A percentile compares a stretch with the other conserved stretches of the same genome.
Evolutionary conservation across 2,888 invertebrate genomes (phyloP).

Genomic region (Metacarcinus magister): DNA sequence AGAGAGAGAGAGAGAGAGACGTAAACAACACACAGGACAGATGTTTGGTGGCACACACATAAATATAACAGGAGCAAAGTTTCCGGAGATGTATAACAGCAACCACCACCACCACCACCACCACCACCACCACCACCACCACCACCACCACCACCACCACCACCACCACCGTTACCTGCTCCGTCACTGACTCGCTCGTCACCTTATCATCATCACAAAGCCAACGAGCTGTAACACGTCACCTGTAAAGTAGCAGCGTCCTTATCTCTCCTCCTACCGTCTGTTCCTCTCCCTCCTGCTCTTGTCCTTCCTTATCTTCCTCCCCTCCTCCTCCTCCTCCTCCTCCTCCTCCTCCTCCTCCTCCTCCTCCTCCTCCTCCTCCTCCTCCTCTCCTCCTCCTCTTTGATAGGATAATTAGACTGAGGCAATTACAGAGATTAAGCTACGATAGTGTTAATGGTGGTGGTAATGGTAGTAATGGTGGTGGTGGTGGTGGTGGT

Average conservation of each 20-base stretch:
- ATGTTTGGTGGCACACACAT: neutral
- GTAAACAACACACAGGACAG: neutral
- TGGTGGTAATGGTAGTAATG: neutral
- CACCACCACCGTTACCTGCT: too few relatives aligned
- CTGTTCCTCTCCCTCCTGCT: neutral
- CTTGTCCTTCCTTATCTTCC: neutral
- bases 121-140: too few relatives aligned
- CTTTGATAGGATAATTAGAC: neutral
- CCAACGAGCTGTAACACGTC: too few relatives aligned
- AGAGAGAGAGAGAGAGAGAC: conserved; percentile 46
- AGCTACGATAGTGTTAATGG: neutral
- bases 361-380: neutral
- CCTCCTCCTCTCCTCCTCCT: neutral
- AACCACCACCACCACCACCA: too few relatives aligned
- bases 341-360: neutral
- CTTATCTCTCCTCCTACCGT: neutral
- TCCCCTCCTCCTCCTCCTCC: neutral
- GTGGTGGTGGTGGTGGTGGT: neutral
- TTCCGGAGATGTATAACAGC: too few relatives aligned
- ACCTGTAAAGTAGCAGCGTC: neutral
- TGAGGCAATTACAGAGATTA: neutral
- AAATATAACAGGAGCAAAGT: too few relatives aligned
- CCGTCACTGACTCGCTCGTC: too few relatives aligned
- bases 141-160: too few relatives aligned
- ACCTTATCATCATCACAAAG: too few relatives aligned